Base-by-base conservation (phyloP, 2,797 vertebrate species). In the Halcyon smyrnensis region DNA sequence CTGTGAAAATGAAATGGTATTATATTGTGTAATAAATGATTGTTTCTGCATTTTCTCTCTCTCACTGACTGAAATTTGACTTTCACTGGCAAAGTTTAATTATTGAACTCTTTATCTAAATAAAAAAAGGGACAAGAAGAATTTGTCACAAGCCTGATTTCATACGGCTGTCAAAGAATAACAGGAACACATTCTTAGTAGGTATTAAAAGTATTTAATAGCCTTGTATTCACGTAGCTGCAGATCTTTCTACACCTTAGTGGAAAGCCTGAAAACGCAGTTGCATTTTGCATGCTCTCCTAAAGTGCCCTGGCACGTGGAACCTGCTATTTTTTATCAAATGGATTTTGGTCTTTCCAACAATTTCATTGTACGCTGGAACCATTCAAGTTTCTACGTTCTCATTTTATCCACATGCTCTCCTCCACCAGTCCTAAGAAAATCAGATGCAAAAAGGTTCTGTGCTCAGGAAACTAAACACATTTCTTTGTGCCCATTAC, bases 71-170 rank as follows among this genome's bases (percentile, higher is more conserved):
- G 71, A 96, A 95, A 97, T 95, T 62, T 93, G 87, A 90, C 93
- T 95, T 96, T 67, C 75, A 79, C 39, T 86, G 89, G 87, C 73
- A 95, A 97, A 96, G 95, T 96, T 98, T 97, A 97, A 97, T 98
- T 98, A 98, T 43, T 94, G 93, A 97, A 97, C 88, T 95, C 97
- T 97, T 97, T 97, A 98, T 97, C 95, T 96, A 95, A 96, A 95
- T 91, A 97, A 94, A 95, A 95, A 97, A 96, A 86, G 30, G 82
- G 88, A 86, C 93, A 84, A 85, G 94, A 83, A 82, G 88, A 97
- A 96, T 97, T 97, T 98, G 93, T 97, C 96, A 97, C 93, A 95
- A 90, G 90, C 68, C 84, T 95, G 95, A 95, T 96, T 98, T 97
- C 95, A 93, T 71, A 95, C 57, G 90, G 91, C 91, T 96, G 95